Evolutionary conservation across 1,140 invertebrate genomes (phyloP).

Genomic region (Triops longicaudatus): DNA sequence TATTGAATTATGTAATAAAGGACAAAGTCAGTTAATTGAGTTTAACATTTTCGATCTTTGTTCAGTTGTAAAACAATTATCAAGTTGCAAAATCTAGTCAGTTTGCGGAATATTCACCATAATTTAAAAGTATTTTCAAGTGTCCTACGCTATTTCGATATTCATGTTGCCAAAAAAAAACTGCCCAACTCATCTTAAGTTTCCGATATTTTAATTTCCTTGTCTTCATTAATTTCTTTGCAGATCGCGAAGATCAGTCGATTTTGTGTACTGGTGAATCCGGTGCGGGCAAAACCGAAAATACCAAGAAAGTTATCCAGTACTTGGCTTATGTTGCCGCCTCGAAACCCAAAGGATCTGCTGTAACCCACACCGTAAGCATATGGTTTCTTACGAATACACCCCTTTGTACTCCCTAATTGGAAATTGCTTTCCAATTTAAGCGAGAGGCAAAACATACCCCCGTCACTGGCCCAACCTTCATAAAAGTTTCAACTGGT

Average conservation of each 20-base stretch:
- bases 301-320: constrained; percentile 99
- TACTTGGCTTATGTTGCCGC: constrained; percentile 97
- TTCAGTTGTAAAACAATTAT: no score
- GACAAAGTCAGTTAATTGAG: no score
- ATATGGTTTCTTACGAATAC: neutral
- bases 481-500: neutral
- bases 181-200: neutral
- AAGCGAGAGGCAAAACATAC: neutral
- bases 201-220: constrained; percentile 19
- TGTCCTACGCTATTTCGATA: neutral
- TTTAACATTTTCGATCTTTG: no score
- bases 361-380: constrained; percentile 66
- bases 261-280: constrained; percentile 99
- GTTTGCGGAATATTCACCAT: no score
- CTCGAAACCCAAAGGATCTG: constrained; percentile 71
- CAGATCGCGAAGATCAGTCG: constrained; percentile 98
- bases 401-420: neutral
- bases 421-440: neutral
- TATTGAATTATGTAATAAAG: no score
- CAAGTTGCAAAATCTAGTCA: no score
- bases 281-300: constrained; percentile 99
- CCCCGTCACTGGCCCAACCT: neutral
- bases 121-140: no score
- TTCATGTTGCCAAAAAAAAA: neutral
- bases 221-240: constrained; percentile 28